Base-by-base conservation (phyloP, 2,888 invertebrate species). In the Monopis laevigella region DNA sequence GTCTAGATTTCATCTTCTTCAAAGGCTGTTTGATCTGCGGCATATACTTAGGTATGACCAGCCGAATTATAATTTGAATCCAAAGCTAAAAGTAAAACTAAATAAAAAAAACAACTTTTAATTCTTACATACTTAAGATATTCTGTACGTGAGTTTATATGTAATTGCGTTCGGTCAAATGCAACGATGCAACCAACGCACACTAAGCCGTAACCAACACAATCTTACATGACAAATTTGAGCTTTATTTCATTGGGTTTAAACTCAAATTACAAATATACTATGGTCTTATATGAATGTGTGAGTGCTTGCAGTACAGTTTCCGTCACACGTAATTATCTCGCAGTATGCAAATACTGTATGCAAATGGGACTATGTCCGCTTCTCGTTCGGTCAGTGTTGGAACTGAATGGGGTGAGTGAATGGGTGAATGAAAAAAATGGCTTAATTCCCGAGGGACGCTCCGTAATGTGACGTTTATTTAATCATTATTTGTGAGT, bases 271-370 rank as follows among this genome's bases (percentile, higher is more conserved):
- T n/a, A n/a, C n/a, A n/a, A n/a, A n/a, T n/a, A n/a, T n/a, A n/a
- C n/a, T n/a, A n/a, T n/a, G n/a, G n/a, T n/a, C n/a, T n/a, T n/a
- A n/a, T n/a, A n/a, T n/a, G n/a, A n/a, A n/a, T n/a, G n/a, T n/a
- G n/a, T n/a, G n/a, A n/a, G n/a, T n/a, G n/a, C n/a, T n/a, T n/a
- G 17, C 32, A 32, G 19, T 36, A 36, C 21, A 19, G 28, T 29
- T 50, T 58, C 59, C 68, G 65, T 70, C 71, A 66, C 58, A 69
- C 59, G 63, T 70, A 74, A 75, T 77, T 74, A 77, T 71, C 65
- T 58, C 63, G 50, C 59, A 34, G 21, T 40, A 45, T 42, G 40
- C 30, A 40, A 42, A 45, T 45, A 26, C 62, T 58, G 53, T 67
- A 70, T 72, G 75, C 70, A 75, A 77, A 77, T 72, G 67, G 58